Conservation (phyloP, 2,797 vertebrate genomes). For the Phalanger gymnotis region DNA sequence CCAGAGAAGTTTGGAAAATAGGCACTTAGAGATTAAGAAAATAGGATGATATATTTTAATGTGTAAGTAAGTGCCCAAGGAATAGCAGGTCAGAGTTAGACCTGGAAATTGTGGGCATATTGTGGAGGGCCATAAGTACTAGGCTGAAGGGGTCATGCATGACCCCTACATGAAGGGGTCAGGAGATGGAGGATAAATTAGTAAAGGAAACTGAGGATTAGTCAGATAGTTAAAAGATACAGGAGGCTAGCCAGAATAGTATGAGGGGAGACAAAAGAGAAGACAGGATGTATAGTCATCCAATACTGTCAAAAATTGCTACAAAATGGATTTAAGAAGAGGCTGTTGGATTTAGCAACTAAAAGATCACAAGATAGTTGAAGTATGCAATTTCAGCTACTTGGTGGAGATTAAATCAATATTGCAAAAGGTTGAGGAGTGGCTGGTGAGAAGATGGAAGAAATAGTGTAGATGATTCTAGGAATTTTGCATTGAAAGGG, state of each 20-base stretch:
- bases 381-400: not conserved
- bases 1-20: not conserved
- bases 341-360: not conserved
- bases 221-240: not conserved
- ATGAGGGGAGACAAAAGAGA: not conserved
- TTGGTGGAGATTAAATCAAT: not conserved
- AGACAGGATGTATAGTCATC: not conserved
- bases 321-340: not conserved
- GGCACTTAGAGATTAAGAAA: not conserved
- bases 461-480: not conserved
- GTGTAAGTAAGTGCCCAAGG: not conserved
- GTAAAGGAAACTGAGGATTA: not conserved
- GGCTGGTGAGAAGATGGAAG: not conserved
- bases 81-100: not conserved
- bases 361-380: not conserved
- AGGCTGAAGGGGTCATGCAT: too few relatives aligned
- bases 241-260: not conserved
- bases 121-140: not conserved
- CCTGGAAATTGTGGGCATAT: not conserved
- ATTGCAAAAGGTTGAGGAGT: not conserved
- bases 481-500: not conserved
- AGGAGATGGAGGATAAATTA: not conserved
- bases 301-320: not conserved
- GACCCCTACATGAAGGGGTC: not conserved
- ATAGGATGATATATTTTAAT: not conserved